Base-by-base conservation (phyloP, 2,888 invertebrate species). In the Leptodirus hochenwartii region DNA sequence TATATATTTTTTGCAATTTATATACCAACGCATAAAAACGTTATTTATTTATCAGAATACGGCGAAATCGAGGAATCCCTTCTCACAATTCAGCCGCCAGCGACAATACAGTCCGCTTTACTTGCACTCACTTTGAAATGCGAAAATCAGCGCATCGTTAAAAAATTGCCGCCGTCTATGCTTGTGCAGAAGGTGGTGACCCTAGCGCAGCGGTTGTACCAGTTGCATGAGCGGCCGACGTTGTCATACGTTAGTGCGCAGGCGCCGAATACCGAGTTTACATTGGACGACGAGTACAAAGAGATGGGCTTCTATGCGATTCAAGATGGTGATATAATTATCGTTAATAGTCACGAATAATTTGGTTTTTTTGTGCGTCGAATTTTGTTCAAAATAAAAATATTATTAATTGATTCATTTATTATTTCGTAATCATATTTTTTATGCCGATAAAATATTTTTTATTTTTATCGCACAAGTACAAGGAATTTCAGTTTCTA, bases 261-360 rank as follows among this genome's bases (percentile, higher is more conserved):
- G 39, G 59, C 65, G 53, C 51, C 66, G 4, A 67, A 70, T 11
- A 66, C 78, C 6, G 70, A 78, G 47, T 75, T 87, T 41, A 59
- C 61, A 32, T 53, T 91, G 39, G 80, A 87, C 39, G 85, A 87
- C 49, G 74, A 72, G 34, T 71, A 82, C 45, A 80, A 84, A 51
- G 76, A 80, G 45, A 57, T 91, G 23, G 69, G 72, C 27, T 84
- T 73, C 51, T 91, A 75, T 55, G 84, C 87, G 1, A 60, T 90
- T 22, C 78, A 81, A 56, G 74, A 78, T 44, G 81, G 79, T 34
- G 87, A 90, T 55, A 69, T 64, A 34, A 73, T 91, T 41, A 56
- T 75, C 35, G 78, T 43, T 8, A 39, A 37, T 25, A 24, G 23
- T 30, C 26, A 32, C 32, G 15, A 27, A 22, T 29, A 28, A 26